These are phyloP conservation scores for Syritta pipiens DNA, from an alignment of 2,888 invertebrate genomes.

Conservation along the genomic window DNA sequence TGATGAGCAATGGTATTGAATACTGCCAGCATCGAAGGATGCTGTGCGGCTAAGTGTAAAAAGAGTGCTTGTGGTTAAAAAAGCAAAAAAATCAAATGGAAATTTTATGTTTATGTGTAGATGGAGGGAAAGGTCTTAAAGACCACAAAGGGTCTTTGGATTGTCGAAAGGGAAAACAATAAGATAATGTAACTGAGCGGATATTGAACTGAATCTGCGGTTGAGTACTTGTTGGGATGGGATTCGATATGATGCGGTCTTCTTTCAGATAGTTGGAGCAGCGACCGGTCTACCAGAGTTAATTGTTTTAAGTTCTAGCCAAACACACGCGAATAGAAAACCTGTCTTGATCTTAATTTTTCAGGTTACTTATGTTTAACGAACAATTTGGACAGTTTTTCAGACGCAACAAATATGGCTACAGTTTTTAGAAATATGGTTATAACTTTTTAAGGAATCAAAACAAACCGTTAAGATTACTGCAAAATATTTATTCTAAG, in stretches of 20 bases:
- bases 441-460: too few relatives aligned
- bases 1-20: conserved; percentile 34
- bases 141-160: conserved; percentile 56
- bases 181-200: conserved; percentile 48
- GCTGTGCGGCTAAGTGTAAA: conserved; percentile 5
- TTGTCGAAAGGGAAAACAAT: conserved; percentile 60
- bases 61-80: conserved; percentile 28
- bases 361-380: too few relatives aligned
- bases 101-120: conserved; percentile 1
- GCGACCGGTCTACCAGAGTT: too few relatives aligned
- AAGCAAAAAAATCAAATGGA: conserved; percentile 5
- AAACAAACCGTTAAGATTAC: too few relatives aligned
- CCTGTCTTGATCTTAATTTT: too few relatives aligned
- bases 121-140: conserved; percentile 7
- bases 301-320: too few relatives aligned
- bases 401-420: too few relatives aligned
- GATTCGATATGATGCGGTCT: neutral
- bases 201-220: conserved; percentile 59
- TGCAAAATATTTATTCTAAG: too few relatives aligned
- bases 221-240: neutral
- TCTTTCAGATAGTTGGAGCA: neutral
- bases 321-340: too few relatives aligned
- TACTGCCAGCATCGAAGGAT: neutral
- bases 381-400: too few relatives aligned
- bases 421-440: too few relatives aligned